Percentiles rank a stretch among this genome's conserved stretches.
These are phyloP conservation scores for Drosophila paranaensis DNA, from an alignment of 2,888 invertebrate species.

Conservation along the genomic window DNA sequence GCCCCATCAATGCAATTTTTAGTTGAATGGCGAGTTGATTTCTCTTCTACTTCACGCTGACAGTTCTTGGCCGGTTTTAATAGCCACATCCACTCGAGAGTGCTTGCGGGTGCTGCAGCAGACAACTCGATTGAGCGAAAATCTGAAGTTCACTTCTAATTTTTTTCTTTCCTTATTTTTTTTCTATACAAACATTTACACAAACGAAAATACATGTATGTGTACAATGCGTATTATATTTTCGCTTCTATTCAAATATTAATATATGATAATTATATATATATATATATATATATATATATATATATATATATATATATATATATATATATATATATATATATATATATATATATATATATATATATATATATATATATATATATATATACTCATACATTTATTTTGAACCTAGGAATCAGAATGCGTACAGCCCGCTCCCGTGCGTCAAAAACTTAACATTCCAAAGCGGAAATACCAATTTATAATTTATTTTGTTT, in stretches of 20 bases:
- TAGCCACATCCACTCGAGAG: conserved; percentile 59
- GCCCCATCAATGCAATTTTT: conserved; percentile 58
- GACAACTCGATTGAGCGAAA: conserved; percentile 65
- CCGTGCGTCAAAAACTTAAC: neutral
- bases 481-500: neutral
- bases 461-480: neutral
- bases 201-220: conserved; percentile 1
- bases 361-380: conserved; percentile 1
- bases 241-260: conserved; percentile 15
- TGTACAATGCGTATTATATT: conserved; percentile 22
- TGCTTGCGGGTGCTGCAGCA: conserved; percentile 58
- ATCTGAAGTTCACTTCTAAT: conserved; percentile 46
- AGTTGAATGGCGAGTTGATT: conserved; percentile 66
- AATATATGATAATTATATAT: conserved; percentile 11
- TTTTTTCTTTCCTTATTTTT: conserved; percentile 11
- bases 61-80: conserved; percentile 73
- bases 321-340: neutral
- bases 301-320: too few species aligned
- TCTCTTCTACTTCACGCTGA: conserved; percentile 63
- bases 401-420: neutral
- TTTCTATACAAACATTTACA: conserved; percentile 4
- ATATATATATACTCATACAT: conserved; percentile 9
- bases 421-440: neutral
- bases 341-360: neutral
- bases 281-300: neutral